Evolutionary conservation across 2,888 invertebrate species (phyloP), one percentile per base, ranked within the genome.

Genomic region (Amphipoea oculea): DNA sequence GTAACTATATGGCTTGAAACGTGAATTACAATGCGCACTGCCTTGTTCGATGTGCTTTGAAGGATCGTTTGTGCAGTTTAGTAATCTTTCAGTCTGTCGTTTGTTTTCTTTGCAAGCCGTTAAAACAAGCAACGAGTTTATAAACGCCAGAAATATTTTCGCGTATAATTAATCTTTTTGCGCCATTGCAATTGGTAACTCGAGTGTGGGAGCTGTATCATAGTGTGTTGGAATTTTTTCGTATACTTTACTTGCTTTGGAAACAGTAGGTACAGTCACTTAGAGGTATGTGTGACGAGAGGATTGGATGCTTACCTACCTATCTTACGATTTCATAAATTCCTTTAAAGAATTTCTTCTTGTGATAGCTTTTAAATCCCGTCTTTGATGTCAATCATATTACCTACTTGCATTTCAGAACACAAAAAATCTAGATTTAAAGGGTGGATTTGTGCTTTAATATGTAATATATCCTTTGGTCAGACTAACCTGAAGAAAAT

Each of bases 21-120:
- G 88, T 86, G 85, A 84, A 89, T 90, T 90, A 90, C 90, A 90
- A 90, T 91, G 78, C 78, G 73, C 87, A 84, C 40, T 70, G 87
- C 88, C 79, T 88, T 86, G 81, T 87, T 83, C 83, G 29, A 66
- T 65, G 65, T 48, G 45, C 40, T 73, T 72, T 29, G 79, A 86
- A 89, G 90, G 88, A 90, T 90, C 63, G 71, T 79, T 76, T 89
- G 87, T 86, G 73, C 85, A 84, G 78, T 89, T 90, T 84, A 82
- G 89, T 84, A 90, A 91, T 90, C 76, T 83, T 82, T 86, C 80
- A 82, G 79, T 79, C 78, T 85, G 88, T 87, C 84, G 17, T 63
- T 83, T 82, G 57, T 78, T 86, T 83, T 40, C 72, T 81, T 76
- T 66, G 65, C 67, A 48, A 73, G 42, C 60, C 42, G 42, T 72